Conservation (phyloP, 2,888 invertebrate genomes). For the Petrolisthes cinctipes region DNA sequence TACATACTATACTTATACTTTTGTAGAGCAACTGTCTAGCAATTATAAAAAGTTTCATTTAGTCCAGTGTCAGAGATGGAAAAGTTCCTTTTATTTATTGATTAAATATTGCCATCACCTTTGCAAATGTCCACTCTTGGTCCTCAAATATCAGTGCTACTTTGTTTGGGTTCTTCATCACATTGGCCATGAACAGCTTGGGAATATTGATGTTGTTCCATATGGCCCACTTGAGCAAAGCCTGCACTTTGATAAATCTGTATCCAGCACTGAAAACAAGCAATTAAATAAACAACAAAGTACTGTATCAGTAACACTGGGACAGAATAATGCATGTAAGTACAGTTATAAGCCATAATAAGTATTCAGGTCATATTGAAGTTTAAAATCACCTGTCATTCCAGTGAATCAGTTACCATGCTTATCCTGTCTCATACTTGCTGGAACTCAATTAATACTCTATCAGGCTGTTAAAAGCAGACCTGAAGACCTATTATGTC, state of each 20-base stretch:
- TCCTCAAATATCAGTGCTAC: slow-evolving; percentile 85
- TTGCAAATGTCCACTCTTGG: slow-evolving; percentile 85
- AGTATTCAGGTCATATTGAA: too few relatives aligned
- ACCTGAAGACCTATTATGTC: too few relatives aligned
- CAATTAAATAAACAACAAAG: neutral
- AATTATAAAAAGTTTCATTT: too few relatives aligned
- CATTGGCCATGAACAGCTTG: slow-evolving; percentile 83
- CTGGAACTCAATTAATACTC: too few relatives aligned
- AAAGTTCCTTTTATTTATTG: neutral
- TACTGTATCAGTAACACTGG: neutral
- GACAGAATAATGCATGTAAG: too few relatives aligned
- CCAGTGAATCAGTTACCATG: too few relatives aligned
- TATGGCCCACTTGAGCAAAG: slow-evolving; percentile 31
- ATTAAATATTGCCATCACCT: slow-evolving; percentile 76
- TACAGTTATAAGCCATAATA: neutral
- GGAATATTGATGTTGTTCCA: slow-evolving; percentile 77
- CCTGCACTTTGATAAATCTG: slow-evolving; percentile 33
- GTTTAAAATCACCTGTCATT: too few relatives aligned
- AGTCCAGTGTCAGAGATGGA: neutral
- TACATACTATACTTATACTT: neutral
- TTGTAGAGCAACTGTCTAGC: neutral
- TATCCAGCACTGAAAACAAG: slow-evolving; percentile 46
- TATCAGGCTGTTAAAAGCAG: too few relatives aligned
- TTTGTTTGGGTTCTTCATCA: slow-evolving; percentile 85
- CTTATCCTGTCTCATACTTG: too few relatives aligned